Base-by-base conservation (phyloP, 2,113 vertebrate genomes). In the Myiagra hebetior region DNA sequence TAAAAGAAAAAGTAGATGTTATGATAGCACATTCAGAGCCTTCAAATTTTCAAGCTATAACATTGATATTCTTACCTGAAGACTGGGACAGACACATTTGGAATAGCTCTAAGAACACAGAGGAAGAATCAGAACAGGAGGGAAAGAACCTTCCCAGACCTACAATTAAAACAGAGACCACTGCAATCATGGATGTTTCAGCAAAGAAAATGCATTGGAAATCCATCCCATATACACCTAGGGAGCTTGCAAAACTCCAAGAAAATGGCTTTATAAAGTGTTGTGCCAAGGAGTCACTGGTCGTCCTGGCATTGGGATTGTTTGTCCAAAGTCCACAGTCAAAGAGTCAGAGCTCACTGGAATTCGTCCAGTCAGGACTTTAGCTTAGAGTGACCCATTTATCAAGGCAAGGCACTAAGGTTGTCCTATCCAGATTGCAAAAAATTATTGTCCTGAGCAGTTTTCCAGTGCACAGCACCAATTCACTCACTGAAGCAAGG, bases 311-410 rank as follows among this genome's bases (percentile, higher is more conserved):
- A 59, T 73, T 57, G 19, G 11, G 35, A 15, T 9, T 67, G 15
- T 23, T 65, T 37, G 18, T 33, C 37, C 28, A 13, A 74, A 74
- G 10, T 9, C 10, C 30, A 7, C 20, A 46, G 5, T 20, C 16
- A 50, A 44, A 50, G 28, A 20, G 6, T 23, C 18, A 50, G 21
- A 50, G 6, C 30, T 73, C 19, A 18, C 27, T 50, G 59, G 37
- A 73, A 81, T 37, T 37, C 3, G 4, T 35, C 31, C 0, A 1
- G 18, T n/a, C 15, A 57, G 35, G 26, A 16, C 15, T 4, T 56
- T 65, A 50, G 12, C 15, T 37, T 50, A 15, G 35, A 57, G 31
- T 11, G 31, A 57, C 22, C 22, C 8, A 16, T 33, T 42, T 37
- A 44, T 73, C 27, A 12, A 37, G 37, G 8, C 4, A 50, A 23